Evolutionary conservation across 92 coral and sea anemone genomes (phyloP).

Genomic region (Porites rus): DNA sequence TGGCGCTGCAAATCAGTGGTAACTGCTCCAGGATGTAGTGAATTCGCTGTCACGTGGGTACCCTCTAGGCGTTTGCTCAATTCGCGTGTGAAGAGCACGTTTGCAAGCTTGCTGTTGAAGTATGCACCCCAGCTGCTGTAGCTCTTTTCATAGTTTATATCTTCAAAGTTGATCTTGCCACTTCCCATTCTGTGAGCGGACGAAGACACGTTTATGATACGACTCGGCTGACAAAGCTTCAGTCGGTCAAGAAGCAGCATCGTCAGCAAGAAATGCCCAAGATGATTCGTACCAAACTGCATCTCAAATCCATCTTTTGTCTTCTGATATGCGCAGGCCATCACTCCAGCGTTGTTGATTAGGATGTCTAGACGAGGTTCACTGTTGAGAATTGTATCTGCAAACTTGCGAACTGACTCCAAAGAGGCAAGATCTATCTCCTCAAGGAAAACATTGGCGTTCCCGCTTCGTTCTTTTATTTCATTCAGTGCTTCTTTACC

Average conservation of each 20-base stretch:
- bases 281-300: conserved; percentile 88
- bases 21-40: conserved; percentile 85
- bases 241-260: conserved; percentile 77
- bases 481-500: conserved; percentile 76
- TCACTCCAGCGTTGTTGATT: conserved; percentile 93
- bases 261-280: conserved; percentile 95
- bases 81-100: conserved; percentile 89
- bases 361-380: conserved; percentile 82
- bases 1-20: conserved; percentile 67
- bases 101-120: conserved; percentile 86
- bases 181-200: conserved; percentile 52
- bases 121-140: conserved; percentile 72
- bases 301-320: conserved; percentile 90
- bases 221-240: conserved; percentile 78
- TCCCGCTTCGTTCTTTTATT: conserved; percentile 69
- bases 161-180: conserved; percentile 67
- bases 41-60: conserved; percentile 76
- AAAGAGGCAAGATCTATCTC: conserved; percentile 88
- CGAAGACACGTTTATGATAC: conserved; percentile 78
- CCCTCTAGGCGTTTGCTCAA: conserved; percentile 81
- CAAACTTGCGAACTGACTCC: conserved; percentile 81
- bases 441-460: conserved; percentile 65
- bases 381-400: conserved; percentile 74
- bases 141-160: conserved; percentile 66
- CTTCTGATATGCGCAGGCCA: conserved; percentile 67